Percentiles rank a stretch among this genome's conserved stretches.
These are phyloP conservation scores for Carassius gibelio DNA, from an alignment of 2,113 vertebrate species.

Conservation along the genomic window DNA sequence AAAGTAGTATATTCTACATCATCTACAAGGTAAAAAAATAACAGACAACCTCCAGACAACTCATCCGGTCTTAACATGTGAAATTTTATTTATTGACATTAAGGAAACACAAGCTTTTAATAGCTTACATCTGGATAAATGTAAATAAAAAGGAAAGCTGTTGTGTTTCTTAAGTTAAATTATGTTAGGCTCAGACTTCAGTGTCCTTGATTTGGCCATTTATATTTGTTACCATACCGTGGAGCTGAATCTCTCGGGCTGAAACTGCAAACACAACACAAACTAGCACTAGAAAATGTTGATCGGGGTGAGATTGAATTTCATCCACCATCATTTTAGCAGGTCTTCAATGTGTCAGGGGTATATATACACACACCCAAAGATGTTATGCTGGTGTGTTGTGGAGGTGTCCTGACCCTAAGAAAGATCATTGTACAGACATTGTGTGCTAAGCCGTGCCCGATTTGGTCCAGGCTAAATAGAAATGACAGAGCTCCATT, in stretches of 20 bases:
- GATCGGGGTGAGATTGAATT: neutral
- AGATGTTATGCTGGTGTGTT: neutral
- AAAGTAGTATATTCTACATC: neutral
- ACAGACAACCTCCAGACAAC: conserved; percentile 20
- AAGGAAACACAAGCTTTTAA: conserved; percentile 64
- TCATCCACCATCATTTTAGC: neutral
- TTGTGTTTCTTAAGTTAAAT: conserved; percentile 57
- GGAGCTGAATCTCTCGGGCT: conserved; percentile 27
- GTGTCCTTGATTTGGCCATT: conserved; percentile 29
- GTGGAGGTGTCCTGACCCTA: conserved; percentile 8
- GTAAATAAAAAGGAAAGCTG: conserved; percentile 62
- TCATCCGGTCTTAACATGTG: conserved; percentile 62
- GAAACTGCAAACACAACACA: neutral
- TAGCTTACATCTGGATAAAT: conserved; percentile 65
- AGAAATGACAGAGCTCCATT: conserved; percentile 30
- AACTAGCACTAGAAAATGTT: conserved; percentile 42
- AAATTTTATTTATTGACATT: conserved; percentile 69
- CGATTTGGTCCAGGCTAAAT: neutral
- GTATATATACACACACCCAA: neutral
- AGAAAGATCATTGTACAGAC: neutral
- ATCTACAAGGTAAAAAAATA: neutral
- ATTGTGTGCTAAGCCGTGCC: neutral
- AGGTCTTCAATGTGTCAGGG: neutral
- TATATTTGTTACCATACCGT: neutral
- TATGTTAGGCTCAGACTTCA: conserved; percentile 35